Conservation (phyloP, 2,888 invertebrate species). For the Leptodirus hochenwartii region DNA sequence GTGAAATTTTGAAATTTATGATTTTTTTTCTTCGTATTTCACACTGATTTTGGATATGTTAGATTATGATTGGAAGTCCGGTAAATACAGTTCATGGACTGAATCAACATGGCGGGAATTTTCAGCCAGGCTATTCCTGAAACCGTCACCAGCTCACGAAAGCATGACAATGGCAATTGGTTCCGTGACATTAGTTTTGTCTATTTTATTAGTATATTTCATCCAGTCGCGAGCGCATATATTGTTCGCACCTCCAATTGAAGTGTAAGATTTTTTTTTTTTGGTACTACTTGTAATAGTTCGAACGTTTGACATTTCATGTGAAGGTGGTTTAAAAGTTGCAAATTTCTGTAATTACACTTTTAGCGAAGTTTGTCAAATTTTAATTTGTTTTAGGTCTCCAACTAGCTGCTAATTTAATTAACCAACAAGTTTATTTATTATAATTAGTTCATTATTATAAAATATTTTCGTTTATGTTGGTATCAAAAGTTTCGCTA, state of each 20-base stretch:
- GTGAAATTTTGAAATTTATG: conserved; percentile 5
- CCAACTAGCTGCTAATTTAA: conserved; percentile 13
- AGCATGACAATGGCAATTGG: conserved; percentile 35
- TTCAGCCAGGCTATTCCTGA: conserved; percentile 59
- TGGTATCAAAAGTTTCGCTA: too few relatives aligned
- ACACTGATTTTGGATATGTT: conserved; percentile 12
- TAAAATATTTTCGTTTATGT: too few relatives aligned
- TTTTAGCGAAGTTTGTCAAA: too few relatives aligned
- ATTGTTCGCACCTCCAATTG: conserved; percentile 22
- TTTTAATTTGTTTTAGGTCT: conserved; percentile 11
- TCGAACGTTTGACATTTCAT: background rate
- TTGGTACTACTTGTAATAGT: conserved; percentile 1
- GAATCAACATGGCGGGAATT: conserved; percentile 70
- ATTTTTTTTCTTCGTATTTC: conserved; percentile 5
- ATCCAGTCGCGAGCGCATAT: conserved; percentile 30
- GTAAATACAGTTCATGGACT: conserved; percentile 70
- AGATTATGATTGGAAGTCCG: conserved; percentile 64
- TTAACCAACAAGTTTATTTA: too few relatives aligned
- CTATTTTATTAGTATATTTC: conserved; percentile 34
- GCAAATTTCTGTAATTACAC: too few relatives aligned
- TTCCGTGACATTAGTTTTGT: conserved; percentile 28
- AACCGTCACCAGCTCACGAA: conserved; percentile 42
- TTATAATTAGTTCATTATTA: too few relatives aligned
- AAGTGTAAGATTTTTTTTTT: conserved; percentile 8
- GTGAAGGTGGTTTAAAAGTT: background rate